A percentile compares a stretch with the other conserved stretches of the same genome.
These are phyloP conservation scores for Blastomussa wellsi DNA, from an alignment of 92 coral and sea anemone genomes.

Conservation along the genomic window DNA sequence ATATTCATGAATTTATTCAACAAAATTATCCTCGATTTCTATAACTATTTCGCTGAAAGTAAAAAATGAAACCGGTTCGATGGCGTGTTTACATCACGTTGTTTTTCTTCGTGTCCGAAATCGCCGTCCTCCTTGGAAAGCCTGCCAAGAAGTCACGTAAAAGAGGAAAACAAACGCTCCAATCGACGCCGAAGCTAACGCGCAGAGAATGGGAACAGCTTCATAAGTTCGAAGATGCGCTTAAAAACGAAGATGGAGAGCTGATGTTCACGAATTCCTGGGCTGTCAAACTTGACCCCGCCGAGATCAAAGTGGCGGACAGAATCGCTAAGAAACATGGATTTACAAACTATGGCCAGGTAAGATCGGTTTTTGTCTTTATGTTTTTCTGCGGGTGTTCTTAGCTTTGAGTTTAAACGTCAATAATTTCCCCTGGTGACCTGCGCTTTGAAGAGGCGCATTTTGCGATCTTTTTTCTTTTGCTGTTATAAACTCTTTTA, in stretches of 20 bases:
- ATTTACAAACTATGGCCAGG: slow-evolving; percentile 95
- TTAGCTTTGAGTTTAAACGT: slow-evolving; percentile 26
- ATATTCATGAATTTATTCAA: slow-evolving; percentile 65
- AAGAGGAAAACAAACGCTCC: slow-evolving; percentile 35
- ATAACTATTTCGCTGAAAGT: slow-evolving; percentile 30
- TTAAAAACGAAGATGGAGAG: slow-evolving; percentile 89
- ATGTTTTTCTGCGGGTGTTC: slow-evolving; percentile 45
- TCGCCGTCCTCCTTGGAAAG: slow-evolving; percentile 33
- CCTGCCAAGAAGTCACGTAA: slow-evolving; percentile 52
- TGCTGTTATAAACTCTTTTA: neutral
- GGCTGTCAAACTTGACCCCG: slow-evolving; percentile 93
- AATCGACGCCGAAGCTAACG: slow-evolving; percentile 67
- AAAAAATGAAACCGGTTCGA: slow-evolving; percentile 51
- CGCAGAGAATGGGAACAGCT: slow-evolving; percentile 88
- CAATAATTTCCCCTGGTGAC: slow-evolving; percentile 8
- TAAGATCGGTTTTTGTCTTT: slow-evolving; percentile 38
- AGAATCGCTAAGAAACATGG: slow-evolving; percentile 94
- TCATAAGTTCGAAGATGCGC: slow-evolving; percentile 96
- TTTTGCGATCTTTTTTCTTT: neutral
- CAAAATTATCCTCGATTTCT: slow-evolving; percentile 50
- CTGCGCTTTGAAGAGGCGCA: neutral
- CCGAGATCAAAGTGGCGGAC: slow-evolving; percentile 94
- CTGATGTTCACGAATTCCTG: slow-evolving; percentile 91
- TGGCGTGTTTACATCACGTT: slow-evolving; percentile 46
- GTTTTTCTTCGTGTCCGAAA: slow-evolving; percentile 34